Evolutionary conservation across 2,888 invertebrate species (phyloP).

Genomic region (Pachydiplax longipennis): DNA sequence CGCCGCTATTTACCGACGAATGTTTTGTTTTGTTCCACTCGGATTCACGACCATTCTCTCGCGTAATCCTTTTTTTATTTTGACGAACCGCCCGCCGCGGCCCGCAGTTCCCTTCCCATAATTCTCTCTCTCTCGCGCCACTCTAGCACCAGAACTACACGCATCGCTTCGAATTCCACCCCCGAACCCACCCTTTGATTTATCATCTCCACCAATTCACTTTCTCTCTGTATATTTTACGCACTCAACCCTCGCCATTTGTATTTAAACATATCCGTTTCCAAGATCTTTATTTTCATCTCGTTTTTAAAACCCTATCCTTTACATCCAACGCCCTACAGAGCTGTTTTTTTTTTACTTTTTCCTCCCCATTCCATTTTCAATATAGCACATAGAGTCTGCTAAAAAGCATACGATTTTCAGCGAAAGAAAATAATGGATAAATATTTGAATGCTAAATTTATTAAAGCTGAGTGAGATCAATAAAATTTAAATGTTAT

Average conservation of each 20-base stretch:
- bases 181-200: not conserved
- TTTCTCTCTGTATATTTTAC: not conserved
- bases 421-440: too few relatives aligned
- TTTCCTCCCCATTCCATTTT: not conserved
- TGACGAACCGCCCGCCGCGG: constrained; percentile 2
- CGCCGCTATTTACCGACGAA: not conserved
- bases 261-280: not conserved
- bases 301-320: not conserved
- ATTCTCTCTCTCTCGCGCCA: not conserved
- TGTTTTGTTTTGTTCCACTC: constrained; percentile 25
- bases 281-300: not conserved
- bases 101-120: not conserved
- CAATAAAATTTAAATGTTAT: too few relatives aligned
- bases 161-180: not conserved
- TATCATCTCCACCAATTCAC: constrained; percentile 2
- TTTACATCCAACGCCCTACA: not conserved
- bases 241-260: not conserved
- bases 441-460: too few relatives aligned
- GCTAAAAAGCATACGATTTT: too few relatives aligned
- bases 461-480: too few relatives aligned
- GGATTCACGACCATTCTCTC: constrained; percentile 24
- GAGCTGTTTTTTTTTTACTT: not conserved
- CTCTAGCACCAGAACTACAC: not conserved
- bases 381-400: too few relatives aligned
- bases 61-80: constrained; percentile 23